Conservation (phyloP, 2,113 vertebrate species). For the Catharus minimus region DNA sequence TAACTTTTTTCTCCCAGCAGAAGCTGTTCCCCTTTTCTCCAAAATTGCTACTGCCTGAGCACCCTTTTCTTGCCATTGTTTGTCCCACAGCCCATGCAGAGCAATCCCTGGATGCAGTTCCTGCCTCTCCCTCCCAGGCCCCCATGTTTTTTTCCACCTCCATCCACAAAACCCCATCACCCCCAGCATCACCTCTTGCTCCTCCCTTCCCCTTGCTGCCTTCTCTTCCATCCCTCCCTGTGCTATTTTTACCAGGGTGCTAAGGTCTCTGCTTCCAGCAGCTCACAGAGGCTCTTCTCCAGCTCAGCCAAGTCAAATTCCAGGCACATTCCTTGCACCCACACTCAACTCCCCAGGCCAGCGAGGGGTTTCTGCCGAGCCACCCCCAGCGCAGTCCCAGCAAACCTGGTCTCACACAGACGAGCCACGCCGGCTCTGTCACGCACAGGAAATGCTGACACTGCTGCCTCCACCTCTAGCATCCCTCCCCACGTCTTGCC, state of each 20-base stretch:
- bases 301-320: background rate
- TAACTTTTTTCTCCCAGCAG: background rate
- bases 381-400: background rate
- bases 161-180: background rate
- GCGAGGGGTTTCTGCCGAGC: background rate
- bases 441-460: accelerated
- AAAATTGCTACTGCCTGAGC: background rate
- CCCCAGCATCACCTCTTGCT: background rate
- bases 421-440: background rate
- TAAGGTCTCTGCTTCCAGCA: background rate
- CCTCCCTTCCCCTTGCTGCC: background rate
- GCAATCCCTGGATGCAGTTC: background rate
- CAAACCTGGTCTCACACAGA: background rate
- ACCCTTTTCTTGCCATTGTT: accelerated
- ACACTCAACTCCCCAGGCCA: background rate
- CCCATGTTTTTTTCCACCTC: background rate
- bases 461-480: accelerated
- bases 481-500: background rate
- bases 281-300: background rate
- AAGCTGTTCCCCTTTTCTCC: background rate
- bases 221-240: background rate
- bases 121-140: background rate
- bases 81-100: background rate
- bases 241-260: background rate
- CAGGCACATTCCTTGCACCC: background rate